Evolutionary conservation across 2,113 vertebrate species (phyloP), one percentile per base, ranked within the genome.

Genomic region (Heterotilapia buettikoferi): DNA sequence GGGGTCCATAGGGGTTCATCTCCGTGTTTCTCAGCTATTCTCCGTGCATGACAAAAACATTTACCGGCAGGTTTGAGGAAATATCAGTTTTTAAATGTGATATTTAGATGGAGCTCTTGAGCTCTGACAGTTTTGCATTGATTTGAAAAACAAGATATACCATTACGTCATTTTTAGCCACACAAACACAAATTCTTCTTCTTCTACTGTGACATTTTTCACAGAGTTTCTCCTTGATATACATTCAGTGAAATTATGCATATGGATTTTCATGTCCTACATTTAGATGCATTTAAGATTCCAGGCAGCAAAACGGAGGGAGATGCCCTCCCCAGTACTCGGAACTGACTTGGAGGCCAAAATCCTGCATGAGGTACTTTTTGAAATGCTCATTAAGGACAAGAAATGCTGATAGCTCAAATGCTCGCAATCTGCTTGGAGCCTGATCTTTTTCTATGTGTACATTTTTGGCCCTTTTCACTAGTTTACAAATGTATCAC

Each of bases 1-100:
- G n/a, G 63, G 85, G 86, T 93, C 92, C 83, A 31, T 52, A 14
- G 19, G 82, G 91, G 92, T 91, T 90, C 68, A 86, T 78, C 52
- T 52, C 21, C 1, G 33, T 33, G 80, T 73, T 71, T 63, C 40
- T 21, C 33, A 19, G 73, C 31, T 61, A 18, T 53, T 85, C 47
- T 26, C 21, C 7, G 36, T 19, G 26, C 66, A 88, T 38, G 43
- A 83, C 5, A 50, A 9, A 54, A 78, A 54, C 21, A 38, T 16
- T 43, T 7, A 21, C 19, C 3, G 5, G 13, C 9, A 26, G n/a
- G 18, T 83, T 18, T 63, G 47, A 90, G 79, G 40, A 54, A 53
- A 24, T 53, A 26, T 45, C 18, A 29, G 16, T 38, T n/a, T 80
- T 66, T 13, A 29, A 13, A 88, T 59, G 33, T 21, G 36, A 73